These are phyloP conservation scores for Meriones psammophilus DNA, from an alignment of 2,797 vertebrate genomes.

Conservation along the genomic window DNA sequence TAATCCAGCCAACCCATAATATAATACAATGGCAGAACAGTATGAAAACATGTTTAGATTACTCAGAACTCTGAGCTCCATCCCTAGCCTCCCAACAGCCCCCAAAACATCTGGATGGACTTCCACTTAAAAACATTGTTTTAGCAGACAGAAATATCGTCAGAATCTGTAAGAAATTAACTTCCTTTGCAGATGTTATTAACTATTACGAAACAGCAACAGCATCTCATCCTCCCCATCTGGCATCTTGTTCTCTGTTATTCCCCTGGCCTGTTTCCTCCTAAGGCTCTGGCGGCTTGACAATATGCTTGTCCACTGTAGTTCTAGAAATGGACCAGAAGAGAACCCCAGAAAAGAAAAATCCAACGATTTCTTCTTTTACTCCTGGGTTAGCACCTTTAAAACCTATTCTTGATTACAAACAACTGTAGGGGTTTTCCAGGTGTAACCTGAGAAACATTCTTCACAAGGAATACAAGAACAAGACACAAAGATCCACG, in stretches of 20 bases:
- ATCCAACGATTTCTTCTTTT: not conserved
- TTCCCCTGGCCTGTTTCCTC: not conserved
- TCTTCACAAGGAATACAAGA: not conserved
- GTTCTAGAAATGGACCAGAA: constrained; percentile 44
- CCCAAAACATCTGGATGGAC: not conserved
- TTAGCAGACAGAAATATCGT: constrained; percentile 20
- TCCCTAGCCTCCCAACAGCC: not conserved
- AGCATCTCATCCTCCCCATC: not conserved
- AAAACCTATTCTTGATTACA: not conserved
- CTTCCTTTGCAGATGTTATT: not conserved
- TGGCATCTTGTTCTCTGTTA: not conserved
- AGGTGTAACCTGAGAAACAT: not conserved
- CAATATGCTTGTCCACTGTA: constrained; percentile 25
- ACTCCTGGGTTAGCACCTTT: constrained; percentile 18
- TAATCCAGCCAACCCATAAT: constrained; percentile 17
- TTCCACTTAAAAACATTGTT: not conserved
- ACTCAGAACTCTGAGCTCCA: not conserved
- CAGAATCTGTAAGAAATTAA: constrained; percentile 10
- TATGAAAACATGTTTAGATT: not conserved
- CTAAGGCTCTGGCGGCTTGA: not conserved
- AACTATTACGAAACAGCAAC: not conserved
- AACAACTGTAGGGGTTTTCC: constrained; percentile 25
- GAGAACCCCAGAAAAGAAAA: constrained; percentile 37
- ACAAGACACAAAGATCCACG: constrained; percentile 30
- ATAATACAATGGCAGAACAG: not conserved